These are phyloP conservation scores for Bombyx mandarina DNA, from an alignment of 1,140 invertebrate genomes.

Conservation along the genomic window DNA sequence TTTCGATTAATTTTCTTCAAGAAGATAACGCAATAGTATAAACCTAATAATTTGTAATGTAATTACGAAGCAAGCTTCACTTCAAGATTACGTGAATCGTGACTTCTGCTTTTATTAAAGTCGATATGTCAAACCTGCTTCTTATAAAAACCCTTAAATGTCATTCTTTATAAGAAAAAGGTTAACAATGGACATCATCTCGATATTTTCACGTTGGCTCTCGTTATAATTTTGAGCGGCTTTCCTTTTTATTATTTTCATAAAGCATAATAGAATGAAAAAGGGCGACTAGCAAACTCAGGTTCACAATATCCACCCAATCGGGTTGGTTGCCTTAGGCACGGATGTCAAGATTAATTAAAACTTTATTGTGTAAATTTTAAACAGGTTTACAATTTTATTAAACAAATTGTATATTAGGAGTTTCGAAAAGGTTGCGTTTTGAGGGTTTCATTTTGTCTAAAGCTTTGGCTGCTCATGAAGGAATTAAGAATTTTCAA, in stretches of 20 bases:
- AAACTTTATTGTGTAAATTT: slow-evolving; percentile 9
- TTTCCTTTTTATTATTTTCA: slow-evolving; percentile 11
- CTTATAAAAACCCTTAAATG: neutral
- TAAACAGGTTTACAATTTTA: neutral
- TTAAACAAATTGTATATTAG: neutral
- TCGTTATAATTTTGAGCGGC: slow-evolving; percentile 9
- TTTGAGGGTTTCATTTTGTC: too few species aligned
- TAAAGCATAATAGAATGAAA: slow-evolving; percentile 11
- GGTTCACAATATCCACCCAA: slow-evolving; percentile 11
- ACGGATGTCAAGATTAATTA: slow-evolving; percentile 16
- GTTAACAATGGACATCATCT: slow-evolving; percentile 14
- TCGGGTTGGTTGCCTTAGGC: slow-evolving; percentile 8
- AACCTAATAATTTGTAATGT: too few species aligned
- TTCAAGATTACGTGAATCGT: too few species aligned
- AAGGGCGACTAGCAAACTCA: slow-evolving; percentile 12
- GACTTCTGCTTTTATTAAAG: too few species aligned
- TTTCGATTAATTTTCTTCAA: too few species aligned
- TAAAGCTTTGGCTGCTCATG: too few species aligned
- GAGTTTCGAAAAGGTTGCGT: too few species aligned
- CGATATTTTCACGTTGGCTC: slow-evolving; percentile 9
- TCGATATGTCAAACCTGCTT: too few species aligned
- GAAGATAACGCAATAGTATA: too few species aligned
- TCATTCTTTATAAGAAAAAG: slow-evolving; percentile 8
- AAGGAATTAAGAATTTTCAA: too few species aligned
- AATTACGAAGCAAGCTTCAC: too few species aligned